A percentile compares a stretch with the other conserved stretches of the same genome.
Evolutionary conservation across 2,113 vertebrate species (phyloP).

Genomic region (Blennius ocellaris): DNA sequence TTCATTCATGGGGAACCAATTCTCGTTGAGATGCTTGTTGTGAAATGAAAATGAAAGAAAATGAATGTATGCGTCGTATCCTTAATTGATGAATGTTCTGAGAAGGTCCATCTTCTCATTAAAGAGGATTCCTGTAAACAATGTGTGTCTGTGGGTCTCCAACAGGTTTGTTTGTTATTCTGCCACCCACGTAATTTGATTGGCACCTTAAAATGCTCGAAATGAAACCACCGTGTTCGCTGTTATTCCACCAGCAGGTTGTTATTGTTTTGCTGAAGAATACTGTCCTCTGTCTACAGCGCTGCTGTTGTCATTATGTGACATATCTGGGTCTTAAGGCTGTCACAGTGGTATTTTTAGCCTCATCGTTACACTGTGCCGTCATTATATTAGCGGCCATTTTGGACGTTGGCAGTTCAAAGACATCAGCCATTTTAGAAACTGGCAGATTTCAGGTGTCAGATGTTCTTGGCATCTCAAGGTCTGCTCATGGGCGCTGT

Average conservation of each 20-base stretch:
- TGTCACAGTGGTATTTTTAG: conserved; percentile 62
- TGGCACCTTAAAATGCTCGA: conserved; percentile 6
- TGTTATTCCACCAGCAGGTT: conserved; percentile 26
- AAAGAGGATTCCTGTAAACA: not conserved
- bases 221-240: conserved; percentile 17
- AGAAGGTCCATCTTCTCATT: too few species aligned
- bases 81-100: too few species aligned
- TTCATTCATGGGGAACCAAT: too few species aligned
- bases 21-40: too few species aligned
- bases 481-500: conserved; percentile 30
- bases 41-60: too few species aligned
- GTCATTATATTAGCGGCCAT: conserved; percentile 62
- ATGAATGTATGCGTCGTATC: too few species aligned
- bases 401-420: conserved; percentile 59
- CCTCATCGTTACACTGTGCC: conserved; percentile 44
- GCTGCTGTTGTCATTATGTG: conserved; percentile 50
- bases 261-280: conserved; percentile 43
- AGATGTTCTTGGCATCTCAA: conserved; percentile 56
- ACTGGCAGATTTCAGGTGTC: conserved; percentile 60
- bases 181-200: not conserved
- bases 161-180: not conserved
- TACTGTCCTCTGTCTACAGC: conserved; percentile 17
- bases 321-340: conserved; percentile 74
- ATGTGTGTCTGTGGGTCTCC: not conserved
- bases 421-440: conserved; percentile 68